Evolutionary conservation across 2,797 vertebrate genomes (phyloP).

Genomic region (Lepus townsendii): DNA sequence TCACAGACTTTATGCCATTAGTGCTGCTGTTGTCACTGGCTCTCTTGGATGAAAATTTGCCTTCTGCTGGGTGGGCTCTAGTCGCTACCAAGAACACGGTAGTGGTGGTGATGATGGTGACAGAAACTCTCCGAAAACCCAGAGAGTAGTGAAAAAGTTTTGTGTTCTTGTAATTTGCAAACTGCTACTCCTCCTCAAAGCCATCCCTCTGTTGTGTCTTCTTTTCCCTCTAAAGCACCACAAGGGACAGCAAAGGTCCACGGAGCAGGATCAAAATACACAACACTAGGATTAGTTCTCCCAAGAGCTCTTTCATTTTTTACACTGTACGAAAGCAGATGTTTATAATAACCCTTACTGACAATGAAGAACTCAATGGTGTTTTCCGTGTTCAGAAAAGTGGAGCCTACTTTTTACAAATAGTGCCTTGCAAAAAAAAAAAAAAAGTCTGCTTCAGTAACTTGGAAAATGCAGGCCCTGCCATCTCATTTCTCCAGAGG

Average conservation of each 20-base stretch:
- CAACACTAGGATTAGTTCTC: neutral
- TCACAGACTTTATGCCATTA: neutral
- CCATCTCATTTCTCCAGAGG: slow-evolving; percentile 48
- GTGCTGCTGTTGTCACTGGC: neutral
- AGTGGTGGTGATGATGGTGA: neutral
- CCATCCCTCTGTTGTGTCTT: neutral
- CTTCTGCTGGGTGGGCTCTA: neutral
- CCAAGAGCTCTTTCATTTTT: slow-evolving; percentile 45
- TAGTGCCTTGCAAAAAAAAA: slow-evolving; percentile 36
- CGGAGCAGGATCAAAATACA: slow-evolving; percentile 36
- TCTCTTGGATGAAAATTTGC: slow-evolving; percentile 22
- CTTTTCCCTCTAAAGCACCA: slow-evolving; percentile 19
- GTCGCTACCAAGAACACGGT: slow-evolving; percentile 10
- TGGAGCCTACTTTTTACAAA: slow-evolving; percentile 46
- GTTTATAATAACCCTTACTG: slow-evolving; percentile 8
- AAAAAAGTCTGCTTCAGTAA: slow-evolving; percentile 47
- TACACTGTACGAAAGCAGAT: neutral
- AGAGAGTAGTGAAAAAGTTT: neutral
- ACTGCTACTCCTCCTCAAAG: slow-evolving; percentile 9
- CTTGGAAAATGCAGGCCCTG: slow-evolving; percentile 61
- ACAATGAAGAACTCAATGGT: slow-evolving; percentile 33
- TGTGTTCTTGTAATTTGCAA: slow-evolving; percentile 15
- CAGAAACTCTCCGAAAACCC: slow-evolving; percentile 16
- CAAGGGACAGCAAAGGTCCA: neutral
- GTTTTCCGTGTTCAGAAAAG: slow-evolving; percentile 43